phyloP scores from a whole-genome alignment of 2,797 vertebrate species.

The Notamacropus eugenii region DNA sequence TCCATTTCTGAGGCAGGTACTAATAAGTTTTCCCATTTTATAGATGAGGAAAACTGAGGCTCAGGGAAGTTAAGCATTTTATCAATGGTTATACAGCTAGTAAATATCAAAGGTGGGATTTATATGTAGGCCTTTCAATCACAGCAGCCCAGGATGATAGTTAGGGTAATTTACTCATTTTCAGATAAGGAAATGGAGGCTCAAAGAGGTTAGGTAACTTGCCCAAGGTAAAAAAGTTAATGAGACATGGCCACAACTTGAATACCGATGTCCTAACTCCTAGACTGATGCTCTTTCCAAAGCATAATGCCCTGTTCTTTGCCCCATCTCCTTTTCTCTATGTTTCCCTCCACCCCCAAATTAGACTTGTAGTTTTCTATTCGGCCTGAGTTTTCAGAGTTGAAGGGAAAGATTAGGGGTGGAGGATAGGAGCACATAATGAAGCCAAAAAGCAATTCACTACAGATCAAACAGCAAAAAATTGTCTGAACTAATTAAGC shows the following conservation, averaged over 20 bases:
- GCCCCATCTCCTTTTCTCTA: neutral
- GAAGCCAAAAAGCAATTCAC: neutral
- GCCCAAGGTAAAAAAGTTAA: neutral
- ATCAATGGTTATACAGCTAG: neutral
- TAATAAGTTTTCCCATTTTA: neutral
- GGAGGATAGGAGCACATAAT: neutral
- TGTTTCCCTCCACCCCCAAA: neutral
- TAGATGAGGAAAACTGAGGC: neutral
- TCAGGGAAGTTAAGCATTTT: neutral
- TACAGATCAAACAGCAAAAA: neutral
- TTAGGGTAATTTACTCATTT: neutral
- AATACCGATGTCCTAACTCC: neutral
- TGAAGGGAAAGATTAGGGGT: neutral
- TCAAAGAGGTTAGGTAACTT: neutral
- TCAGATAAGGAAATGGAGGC: neutral
- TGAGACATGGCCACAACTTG: neutral
- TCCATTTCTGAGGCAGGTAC: neutral
- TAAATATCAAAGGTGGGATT: neutral
- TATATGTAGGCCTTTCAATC: neutral
- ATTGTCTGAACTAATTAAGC: neutral
- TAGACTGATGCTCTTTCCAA: neutral
- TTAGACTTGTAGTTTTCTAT: neutral
- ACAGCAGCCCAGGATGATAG: neutral
- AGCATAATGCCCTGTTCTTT: neutral
- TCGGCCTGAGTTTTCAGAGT: neutral